These are phyloP conservation scores for Misgurnus anguillicaudatus DNA, from an alignment of 2,113 vertebrate species.

Conservation along the genomic window DNA sequence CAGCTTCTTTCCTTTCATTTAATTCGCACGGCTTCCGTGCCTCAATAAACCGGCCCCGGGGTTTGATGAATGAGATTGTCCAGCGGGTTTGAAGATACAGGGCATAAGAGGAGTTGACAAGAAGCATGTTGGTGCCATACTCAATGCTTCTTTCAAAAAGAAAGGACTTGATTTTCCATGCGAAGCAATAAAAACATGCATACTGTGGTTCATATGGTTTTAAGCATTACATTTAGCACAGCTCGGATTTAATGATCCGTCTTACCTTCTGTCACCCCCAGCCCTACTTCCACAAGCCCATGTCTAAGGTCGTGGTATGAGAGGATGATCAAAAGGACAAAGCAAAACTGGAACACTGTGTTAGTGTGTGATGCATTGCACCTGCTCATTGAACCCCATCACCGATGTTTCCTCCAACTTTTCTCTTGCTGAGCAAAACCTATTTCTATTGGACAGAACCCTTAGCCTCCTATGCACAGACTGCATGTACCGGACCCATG, in stretches of 20 bases:
- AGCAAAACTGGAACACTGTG: too few relatives aligned
- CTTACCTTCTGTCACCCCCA: too few relatives aligned
- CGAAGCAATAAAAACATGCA: not conserved
- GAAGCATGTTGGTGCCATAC: slow-evolving; percentile 19
- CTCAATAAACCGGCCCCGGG: not conserved
- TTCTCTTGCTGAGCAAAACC: too few relatives aligned
- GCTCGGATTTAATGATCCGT: not conserved
- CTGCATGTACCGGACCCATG: too few relatives aligned
- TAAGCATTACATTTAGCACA: not conserved
- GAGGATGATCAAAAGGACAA: too few relatives aligned
- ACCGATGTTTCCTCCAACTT: too few relatives aligned
- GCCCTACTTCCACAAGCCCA: too few relatives aligned
- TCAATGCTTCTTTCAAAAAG: not conserved
- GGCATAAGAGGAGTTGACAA: slow-evolving; percentile 5
- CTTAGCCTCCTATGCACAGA: too few relatives aligned
- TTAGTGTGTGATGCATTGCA: too few relatives aligned
- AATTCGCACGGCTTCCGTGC: not conserved
- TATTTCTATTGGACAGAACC: too few relatives aligned
- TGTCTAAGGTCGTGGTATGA: too few relatives aligned
- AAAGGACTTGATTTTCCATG: not conserved
- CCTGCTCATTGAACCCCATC: too few relatives aligned
- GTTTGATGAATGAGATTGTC: slow-evolving; percentile 22
- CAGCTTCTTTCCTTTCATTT: slow-evolving; percentile 23
- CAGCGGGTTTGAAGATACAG: slow-evolving; percentile 2
- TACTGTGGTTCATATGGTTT: not conserved